Evolutionary conservation across 2,797 vertebrate genomes (phyloP).

Genomic region (Ammospiza maritima): DNA sequence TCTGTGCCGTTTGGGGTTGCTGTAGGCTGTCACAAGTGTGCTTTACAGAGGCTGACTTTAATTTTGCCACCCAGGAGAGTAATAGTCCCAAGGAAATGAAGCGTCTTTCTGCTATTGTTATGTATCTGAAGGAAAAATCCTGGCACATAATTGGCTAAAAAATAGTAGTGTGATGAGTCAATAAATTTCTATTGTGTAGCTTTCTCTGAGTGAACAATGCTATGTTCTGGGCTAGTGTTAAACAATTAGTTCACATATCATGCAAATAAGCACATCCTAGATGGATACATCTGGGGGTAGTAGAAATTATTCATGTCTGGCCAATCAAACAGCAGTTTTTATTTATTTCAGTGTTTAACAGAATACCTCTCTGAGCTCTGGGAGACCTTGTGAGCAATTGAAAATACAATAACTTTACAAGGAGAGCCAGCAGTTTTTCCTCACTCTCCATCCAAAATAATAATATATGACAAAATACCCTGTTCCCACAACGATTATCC

Average conservation of each 20-base stretch:
- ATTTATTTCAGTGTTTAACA: slow-evolving; percentile 56
- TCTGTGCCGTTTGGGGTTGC: background rate
- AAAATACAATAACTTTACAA: slow-evolving; percentile 65
- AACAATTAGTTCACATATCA: slow-evolving; percentile 71
- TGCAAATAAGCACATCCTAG: slow-evolving; percentile 63
- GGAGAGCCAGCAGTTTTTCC: slow-evolving; percentile 50
- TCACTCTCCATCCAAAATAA: slow-evolving; percentile 14
- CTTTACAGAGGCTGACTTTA: slow-evolving; percentile 59
- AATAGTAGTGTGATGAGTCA: slow-evolving; percentile 68
- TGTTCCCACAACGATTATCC: slow-evolving; percentile 2
- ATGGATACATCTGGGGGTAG: slow-evolving; percentile 60
- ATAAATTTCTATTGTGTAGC: slow-evolving; percentile 68
- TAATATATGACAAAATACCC: slow-evolving; percentile 36
- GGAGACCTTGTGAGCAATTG: slow-evolving; percentile 53
- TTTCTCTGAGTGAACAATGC: slow-evolving; percentile 62
- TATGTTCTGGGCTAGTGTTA: slow-evolving; percentile 57
- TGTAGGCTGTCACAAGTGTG: slow-evolving; percentile 5
- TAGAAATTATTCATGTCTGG: slow-evolving; percentile 48
- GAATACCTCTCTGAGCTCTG: slow-evolving; percentile 63
- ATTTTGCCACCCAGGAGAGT: slow-evolving; percentile 63
- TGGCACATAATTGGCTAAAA: slow-evolving; percentile 63
- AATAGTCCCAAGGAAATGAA: slow-evolving; percentile 60
- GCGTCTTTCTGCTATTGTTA: slow-evolving; percentile 61
- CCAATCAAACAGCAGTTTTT: slow-evolving; percentile 65
- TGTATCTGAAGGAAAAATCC: slow-evolving; percentile 52